Base-by-base conservation (phyloP, 1,140 invertebrate genomes). In the Diorhabda sublineata region DNA sequence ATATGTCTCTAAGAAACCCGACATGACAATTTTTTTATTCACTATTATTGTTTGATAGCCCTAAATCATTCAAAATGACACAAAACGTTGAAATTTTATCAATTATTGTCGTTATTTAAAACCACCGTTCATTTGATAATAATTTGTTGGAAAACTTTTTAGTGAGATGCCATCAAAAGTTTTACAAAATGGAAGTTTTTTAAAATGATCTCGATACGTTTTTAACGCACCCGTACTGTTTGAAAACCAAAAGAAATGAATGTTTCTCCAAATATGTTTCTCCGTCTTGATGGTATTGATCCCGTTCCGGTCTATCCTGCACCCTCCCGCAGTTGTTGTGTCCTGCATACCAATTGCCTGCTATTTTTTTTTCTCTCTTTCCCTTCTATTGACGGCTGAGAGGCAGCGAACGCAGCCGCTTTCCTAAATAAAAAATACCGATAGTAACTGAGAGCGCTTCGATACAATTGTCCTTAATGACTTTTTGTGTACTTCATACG, bases 271-370 rank as follows among this genome's bases (percentile, higher is more conserved):
- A 61, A 64, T 68, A 69, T 73, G 67, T 70, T 70, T 69, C 71
- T 70, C 68, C 71, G 67, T 73, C 71, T 70, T 71, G 73, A 69
- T 71, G 69, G 73, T 74, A 74, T 74, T 74, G 73, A 74, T 74
- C 73, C 69, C 71, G 65, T 69, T 74, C 71, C 73, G 68, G 73
- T 74, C 73, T 69, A 70, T 72, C 70, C 69, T 71, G 62, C 69
- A 71, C 66, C 71, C 73, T 67, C 68, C 69, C 66, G 66, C 66
- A 64, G 69, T 69, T 66, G 73, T 68, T 74, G 71, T 74, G 73
- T 74, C 71, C 76, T 78, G 77, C 77, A 78, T 78, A 78, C 77
- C 77, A 78, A 78, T 78, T 77, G 77, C 77, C 76, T 75, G 73
- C 73, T 76, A 75, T 77, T 78, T 78, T 78, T 78, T 76, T n/a